phyloP scores from a whole-genome alignment of 2,888 invertebrate genomes.

The Meteorus colon region DNA sequence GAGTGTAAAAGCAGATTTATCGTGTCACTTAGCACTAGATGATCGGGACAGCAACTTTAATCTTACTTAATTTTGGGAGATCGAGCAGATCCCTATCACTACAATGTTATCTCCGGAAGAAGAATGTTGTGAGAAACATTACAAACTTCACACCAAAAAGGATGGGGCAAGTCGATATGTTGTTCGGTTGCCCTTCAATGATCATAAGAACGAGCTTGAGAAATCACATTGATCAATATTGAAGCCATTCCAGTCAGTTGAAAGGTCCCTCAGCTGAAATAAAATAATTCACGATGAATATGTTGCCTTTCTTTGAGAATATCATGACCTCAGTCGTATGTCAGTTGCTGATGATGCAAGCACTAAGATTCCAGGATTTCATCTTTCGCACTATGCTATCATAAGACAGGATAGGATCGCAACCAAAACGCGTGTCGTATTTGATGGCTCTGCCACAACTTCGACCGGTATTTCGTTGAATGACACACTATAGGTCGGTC shows the following conservation, averaged over 20 bases:
- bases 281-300: slow-evolving; percentile 42
- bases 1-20: not conserved
- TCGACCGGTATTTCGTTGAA: slow-evolving; percentile 44
- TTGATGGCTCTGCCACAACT: slow-evolving; percentile 48
- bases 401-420: slow-evolving; percentile 44
- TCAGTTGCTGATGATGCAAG: not conserved
- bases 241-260: slow-evolving; percentile 29
- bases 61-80: slow-evolving; percentile 42
- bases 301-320: slow-evolving; percentile 49
- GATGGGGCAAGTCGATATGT: slow-evolving; percentile 29
- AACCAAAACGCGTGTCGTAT: slow-evolving; percentile 45
- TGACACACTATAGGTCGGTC: slow-evolving; percentile 51
- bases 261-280: slow-evolving; percentile 17
- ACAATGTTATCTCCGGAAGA: slow-evolving; percentile 29
- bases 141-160: not conserved
- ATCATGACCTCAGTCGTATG: slow-evolving; percentile 50
- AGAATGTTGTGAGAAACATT: slow-evolving; percentile 39
- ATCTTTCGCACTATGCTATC: slow-evolving; percentile 50
- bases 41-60: slow-evolving; percentile 16
- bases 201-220: not conserved
- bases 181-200: slow-evolving; percentile 44
- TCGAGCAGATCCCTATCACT: slow-evolving; percentile 39
- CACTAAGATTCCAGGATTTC: slow-evolving; percentile 14
- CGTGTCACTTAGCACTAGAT: slow-evolving; percentile 37
- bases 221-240: slow-evolving; percentile 27